Evolutionary conservation across 2,797 vertebrate species (phyloP).

Genomic region (Macrochelys suwanniensis): DNA sequence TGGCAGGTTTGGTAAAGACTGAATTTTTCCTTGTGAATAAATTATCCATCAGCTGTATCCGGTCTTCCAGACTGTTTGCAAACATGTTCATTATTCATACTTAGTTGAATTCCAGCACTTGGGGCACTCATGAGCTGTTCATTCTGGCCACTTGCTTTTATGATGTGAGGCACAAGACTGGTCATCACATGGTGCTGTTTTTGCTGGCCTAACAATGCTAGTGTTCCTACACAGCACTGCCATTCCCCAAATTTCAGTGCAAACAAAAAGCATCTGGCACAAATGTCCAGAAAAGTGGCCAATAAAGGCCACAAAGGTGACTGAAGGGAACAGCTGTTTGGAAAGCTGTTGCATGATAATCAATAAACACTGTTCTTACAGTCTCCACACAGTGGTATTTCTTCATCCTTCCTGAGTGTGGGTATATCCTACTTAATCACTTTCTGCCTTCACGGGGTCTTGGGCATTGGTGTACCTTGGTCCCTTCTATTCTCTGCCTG

Average conservation of each 20-base stretch:
- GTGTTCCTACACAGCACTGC: neutral
- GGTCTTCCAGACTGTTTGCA: neutral
- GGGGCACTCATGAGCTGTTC: neutral
- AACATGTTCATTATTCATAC: rapidly evolving
- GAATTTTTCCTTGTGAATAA: neutral
- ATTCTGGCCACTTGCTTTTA: neutral
- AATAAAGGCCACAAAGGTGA: neutral
- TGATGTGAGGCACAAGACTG: too few species aligned
- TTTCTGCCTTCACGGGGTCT: neutral
- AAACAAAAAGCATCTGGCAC: neutral
- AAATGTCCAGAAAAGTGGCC: neutral
- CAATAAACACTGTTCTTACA: neutral
- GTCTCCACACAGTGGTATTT: neutral
- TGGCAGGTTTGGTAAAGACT: neutral
- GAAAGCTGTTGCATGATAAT: neutral
- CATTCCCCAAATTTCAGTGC: neutral
- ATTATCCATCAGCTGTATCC: too few species aligned
- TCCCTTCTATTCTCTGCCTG: neutral
- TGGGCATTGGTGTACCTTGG: neutral
- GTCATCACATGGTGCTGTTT: neutral
- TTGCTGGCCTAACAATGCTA: neutral
- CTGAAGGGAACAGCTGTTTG: neutral
- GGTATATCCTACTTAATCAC: neutral
- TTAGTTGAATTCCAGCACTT: neutral
- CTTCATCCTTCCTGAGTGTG: neutral